These are phyloP conservation scores for Thereva unica DNA, from an alignment of 2,888 invertebrate species.

Conservation along the genomic window DNA sequence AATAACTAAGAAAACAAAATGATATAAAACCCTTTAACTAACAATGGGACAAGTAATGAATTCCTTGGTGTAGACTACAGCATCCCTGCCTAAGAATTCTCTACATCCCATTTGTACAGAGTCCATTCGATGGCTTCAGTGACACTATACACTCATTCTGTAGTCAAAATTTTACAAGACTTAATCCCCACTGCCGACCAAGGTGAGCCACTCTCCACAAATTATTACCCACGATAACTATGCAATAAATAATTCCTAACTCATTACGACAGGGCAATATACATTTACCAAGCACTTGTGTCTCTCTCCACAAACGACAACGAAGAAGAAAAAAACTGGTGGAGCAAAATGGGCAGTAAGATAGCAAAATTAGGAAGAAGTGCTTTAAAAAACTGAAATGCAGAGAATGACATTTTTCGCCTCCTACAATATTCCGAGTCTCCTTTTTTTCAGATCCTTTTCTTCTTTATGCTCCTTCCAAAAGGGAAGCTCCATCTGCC, in stretches of 20 bases:
- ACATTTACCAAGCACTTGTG: conserved; percentile 29
- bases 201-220: conserved; percentile 7
- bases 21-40: too few species aligned
- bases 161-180: too few species aligned
- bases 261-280: conserved; percentile 28
- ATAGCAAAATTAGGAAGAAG: conserved; percentile 18
- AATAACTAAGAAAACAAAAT: too few species aligned
- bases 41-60: too few species aligned
- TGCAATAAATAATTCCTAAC: conserved; percentile 34
- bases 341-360: conserved; percentile 17
- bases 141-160: too few species aligned
- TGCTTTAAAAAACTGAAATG: conserved; percentile 29
- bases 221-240: conserved; percentile 16
- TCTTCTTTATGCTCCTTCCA: conserved; percentile 18
- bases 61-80: too few species aligned
- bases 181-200: too few species aligned
- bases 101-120: too few species aligned
- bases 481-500: conserved; percentile 31
- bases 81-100: too few species aligned
- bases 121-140: too few species aligned
- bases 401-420: conserved; percentile 27
- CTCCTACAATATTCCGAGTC: conserved; percentile 19
- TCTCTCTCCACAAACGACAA: conserved; percentile 12
- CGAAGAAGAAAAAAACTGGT: conserved; percentile 4
- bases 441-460: background rate